Percentiles rank a stretch among this genome's conserved stretches.
phyloP scores from a whole-genome alignment of 2,888 invertebrate species.

The Drosophila seclusa region DNA sequence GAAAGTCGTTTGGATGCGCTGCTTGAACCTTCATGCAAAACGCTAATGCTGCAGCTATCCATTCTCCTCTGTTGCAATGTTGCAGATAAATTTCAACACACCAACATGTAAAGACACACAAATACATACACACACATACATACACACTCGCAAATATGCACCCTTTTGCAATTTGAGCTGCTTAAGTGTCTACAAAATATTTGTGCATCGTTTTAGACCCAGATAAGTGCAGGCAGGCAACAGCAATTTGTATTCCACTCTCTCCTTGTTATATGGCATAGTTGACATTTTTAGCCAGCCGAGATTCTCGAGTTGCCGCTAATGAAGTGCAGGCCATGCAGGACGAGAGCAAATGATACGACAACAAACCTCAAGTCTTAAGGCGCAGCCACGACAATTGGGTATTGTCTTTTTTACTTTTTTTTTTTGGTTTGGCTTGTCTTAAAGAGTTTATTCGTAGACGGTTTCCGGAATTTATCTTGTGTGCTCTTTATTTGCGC shows the following conservation, averaged over 20 bases:
- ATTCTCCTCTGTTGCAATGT: conserved; percentile 36
- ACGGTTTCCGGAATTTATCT: conserved; percentile 38
- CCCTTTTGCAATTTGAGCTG: conserved; percentile 52
- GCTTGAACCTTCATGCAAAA: conserved; percentile 49
- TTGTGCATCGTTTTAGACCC: conserved; percentile 67
- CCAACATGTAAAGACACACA: background rate
- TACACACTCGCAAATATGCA: conserved; percentile 11
- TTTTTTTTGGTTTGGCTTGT: background rate
- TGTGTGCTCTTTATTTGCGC: conserved; percentile 37
- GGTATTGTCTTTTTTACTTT: conserved; percentile 7
- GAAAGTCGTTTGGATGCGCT: conserved; percentile 56
- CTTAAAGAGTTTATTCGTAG: conserved; percentile 30
- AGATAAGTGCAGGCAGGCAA: conserved; percentile 48
- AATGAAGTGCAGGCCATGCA: conserved; percentile 56
- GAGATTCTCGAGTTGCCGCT: conserved; percentile 37
- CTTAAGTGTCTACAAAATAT: conserved; percentile 62
- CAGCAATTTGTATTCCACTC: conserved; percentile 11
- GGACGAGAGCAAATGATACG: conserved; percentile 48
- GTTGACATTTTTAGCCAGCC: conserved; percentile 26
- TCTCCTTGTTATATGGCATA: conserved; percentile 11
- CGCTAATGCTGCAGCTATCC: conserved; percentile 44
- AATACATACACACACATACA: background rate
- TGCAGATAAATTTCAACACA: conserved; percentile 59
- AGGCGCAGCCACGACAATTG: conserved; percentile 41
- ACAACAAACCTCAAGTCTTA: conserved; percentile 39